Conservation (phyloP, 2,888 invertebrate species). For the Ganaspis brasiliensis region DNA sequence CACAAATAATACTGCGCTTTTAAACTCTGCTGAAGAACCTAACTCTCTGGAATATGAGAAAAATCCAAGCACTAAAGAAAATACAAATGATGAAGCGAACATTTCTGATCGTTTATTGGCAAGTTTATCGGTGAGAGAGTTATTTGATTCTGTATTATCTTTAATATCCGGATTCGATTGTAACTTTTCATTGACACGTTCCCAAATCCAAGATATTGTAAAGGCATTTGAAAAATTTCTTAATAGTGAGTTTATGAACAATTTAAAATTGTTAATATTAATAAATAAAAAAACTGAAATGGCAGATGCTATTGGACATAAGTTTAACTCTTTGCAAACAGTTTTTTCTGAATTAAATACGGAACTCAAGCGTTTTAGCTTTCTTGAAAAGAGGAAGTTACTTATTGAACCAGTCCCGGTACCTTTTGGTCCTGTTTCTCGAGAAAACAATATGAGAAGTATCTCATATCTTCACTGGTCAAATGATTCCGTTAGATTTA, state of each 20-base stretch:
- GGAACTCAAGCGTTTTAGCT: slow-evolving; percentile 24
- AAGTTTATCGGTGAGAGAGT: neutral
- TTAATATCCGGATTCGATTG: neutral
- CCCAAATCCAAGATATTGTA: neutral
- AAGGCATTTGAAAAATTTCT: neutral
- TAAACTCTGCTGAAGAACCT: neutral
- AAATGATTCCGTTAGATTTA: slow-evolving; percentile 19
- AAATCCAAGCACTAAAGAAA: neutral
- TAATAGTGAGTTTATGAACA: neutral
- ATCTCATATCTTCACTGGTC: slow-evolving; percentile 7
- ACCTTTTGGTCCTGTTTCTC: neutral
- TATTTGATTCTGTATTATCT: neutral
- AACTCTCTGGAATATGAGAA: neutral
- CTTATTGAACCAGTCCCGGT: neutral
- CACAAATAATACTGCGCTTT: neutral
- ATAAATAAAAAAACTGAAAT: neutral
- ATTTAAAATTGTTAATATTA: slow-evolving; percentile 17
- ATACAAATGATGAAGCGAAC: neutral
- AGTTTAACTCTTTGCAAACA: neutral
- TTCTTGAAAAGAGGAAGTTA: neutral
- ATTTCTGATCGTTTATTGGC: neutral
- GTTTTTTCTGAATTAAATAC: slow-evolving; percentile 44
- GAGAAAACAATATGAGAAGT: slow-evolving; percentile 4
- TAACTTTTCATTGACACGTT: neutral
- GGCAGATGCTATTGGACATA: neutral